Evolutionary conservation across 2,797 vertebrate genomes (phyloP), one percentile per base, ranked within the genome.

Genomic region (Clarias fuscus): DNA sequence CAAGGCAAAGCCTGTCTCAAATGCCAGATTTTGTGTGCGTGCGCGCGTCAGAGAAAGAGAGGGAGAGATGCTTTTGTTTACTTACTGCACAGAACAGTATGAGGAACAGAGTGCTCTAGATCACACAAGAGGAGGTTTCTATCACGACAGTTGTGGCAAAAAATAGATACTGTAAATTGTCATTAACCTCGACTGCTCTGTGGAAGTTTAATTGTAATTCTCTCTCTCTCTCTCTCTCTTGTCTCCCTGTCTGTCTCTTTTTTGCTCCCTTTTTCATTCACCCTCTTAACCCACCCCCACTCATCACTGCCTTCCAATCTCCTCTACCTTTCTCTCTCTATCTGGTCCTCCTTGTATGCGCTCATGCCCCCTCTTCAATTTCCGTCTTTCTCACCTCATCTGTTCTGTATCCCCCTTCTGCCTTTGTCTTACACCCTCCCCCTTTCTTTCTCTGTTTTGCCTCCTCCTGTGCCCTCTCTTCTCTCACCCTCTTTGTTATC

Each of bases 151-250:
- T 82, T 56, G 79, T 53, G 53, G 48, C 22, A 48, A 73, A 85
- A 79, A 83, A 87, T 83, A 76, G 48, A 77, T 82, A 86, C 62
- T 77, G 82, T 80, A 64, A 58, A 83, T 85, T 81, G 76, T 75
- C 65, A 79, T 87, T 87, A 85, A 89, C 86, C 88, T 81, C 61
- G 10, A 24, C 22, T 87, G 88, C 73, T 85, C 80, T 89, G 48
- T 72, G 58, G 18, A 14, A 81, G 56, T 84, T 80, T 86, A 68
- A 61, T 71, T 82, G 40, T 84, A 64, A 65, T 18, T 83, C 58
- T 65, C 33, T 84, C 37, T 81, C n/a, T 80, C 22, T n/a, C 56
- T 53, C 86, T 73, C 27, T 30, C 58, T 20, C 56, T 53, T 43
- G 15, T 72, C 53, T 48, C 59, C 58, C 48, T 62, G 18, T 53